These are phyloP conservation scores for Chloroceryle aenea DNA, from an alignment of 2,113 vertebrate genomes.

Conservation along the genomic window DNA sequence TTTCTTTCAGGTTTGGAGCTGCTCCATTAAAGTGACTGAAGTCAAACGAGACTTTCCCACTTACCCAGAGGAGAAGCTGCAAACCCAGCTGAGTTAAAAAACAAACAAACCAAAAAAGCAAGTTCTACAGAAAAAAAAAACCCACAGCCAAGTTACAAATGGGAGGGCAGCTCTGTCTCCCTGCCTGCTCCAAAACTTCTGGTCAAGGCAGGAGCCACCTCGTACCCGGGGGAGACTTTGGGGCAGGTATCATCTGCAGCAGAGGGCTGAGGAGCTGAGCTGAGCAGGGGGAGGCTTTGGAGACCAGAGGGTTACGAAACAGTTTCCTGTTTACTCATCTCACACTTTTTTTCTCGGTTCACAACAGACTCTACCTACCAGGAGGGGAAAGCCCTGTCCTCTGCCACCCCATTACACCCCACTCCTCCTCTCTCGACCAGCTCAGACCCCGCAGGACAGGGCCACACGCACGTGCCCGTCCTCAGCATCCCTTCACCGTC, in stretches of 20 bases:
- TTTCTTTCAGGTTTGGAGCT: background rate
- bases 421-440: background rate
- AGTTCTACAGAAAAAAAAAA: background rate
- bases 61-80: background rate
- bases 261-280: background rate
- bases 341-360: background rate
- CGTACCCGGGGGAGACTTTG: background rate
- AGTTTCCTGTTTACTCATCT: conserved; percentile 41
- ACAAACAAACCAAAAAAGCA: background rate
- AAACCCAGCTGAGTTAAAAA: background rate
- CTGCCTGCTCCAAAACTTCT: background rate
- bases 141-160: background rate
- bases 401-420: fast-evolving
- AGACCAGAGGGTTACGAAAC: background rate
- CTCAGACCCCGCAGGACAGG: background rate
- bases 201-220: fast-evolving
- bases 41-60: background rate
- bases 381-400: background rate
- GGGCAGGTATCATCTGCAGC: background rate
- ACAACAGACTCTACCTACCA: fast-evolving
- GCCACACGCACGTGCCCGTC: fast-evolving
- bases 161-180: background rate
- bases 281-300: background rate
- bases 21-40: background rate
- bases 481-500: background rate